phyloP scores from a whole-genome alignment of 2,888 invertebrate species.

The Trichogramma dendrolimi region DNA sequence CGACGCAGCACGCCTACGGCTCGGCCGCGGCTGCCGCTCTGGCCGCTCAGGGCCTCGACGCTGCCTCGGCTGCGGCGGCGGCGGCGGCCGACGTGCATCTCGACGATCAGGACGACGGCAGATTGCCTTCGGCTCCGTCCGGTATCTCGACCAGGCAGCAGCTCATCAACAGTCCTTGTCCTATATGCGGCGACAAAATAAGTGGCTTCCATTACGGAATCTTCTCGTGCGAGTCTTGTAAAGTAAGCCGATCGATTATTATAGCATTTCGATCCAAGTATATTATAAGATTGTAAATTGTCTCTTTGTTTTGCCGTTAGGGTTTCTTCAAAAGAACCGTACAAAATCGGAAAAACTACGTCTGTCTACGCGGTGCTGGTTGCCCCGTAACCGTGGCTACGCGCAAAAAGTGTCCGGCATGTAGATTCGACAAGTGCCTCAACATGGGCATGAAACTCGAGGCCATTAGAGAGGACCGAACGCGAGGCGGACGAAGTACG shows the following conservation, averaged over 20 bases:
- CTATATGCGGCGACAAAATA: conserved; percentile 92
- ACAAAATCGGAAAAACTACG: conserved; percentile 96
- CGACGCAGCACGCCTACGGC: conserved; percentile 37
- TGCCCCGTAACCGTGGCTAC: conserved; percentile 92
- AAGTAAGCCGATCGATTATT: conserved; percentile 44
- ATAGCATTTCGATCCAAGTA: background rate
- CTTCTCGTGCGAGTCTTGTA: conserved; percentile 96
- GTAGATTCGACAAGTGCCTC: conserved; percentile 92
- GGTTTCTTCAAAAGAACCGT: conserved; percentile 97
- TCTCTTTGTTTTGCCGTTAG: conserved; percentile 28
- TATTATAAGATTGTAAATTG: background rate
- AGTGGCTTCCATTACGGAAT: conserved; percentile 98
- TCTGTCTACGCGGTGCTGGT: conserved; percentile 83
- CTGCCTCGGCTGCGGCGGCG: background rate
- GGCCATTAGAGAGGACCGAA: conserved; percentile 92
- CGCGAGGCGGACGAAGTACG: conserved; percentile 90
- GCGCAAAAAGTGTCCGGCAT: conserved; percentile 94
- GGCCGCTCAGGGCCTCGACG: conserved; percentile 23
- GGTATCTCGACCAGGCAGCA: conserved; percentile 81
- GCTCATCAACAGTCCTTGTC: conserved; percentile 88
- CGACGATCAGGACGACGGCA: conserved; percentile 43
- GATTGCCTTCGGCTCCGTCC: conserved; percentile 59
- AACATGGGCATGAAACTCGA: conserved; percentile 96
- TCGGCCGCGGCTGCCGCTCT: background rate
- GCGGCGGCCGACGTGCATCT: conserved; percentile 29